phyloP scores from a whole-genome alignment of 1,140 invertebrate species.

The Saccostrea glomerata region DNA sequence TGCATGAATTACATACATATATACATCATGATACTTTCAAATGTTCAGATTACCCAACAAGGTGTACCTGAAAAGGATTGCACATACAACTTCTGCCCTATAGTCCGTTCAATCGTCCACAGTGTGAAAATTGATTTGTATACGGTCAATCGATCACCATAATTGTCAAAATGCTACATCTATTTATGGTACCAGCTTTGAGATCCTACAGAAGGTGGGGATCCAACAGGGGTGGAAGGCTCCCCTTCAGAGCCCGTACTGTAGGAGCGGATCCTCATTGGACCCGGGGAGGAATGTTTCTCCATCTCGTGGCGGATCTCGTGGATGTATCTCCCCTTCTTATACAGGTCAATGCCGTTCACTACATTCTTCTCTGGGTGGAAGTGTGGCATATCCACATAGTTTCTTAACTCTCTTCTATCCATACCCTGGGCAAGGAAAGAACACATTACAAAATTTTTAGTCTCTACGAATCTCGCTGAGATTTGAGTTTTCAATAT shows the following conservation, averaged over 20 bases:
- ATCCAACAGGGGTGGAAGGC: not conserved
- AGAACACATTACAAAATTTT: not conserved
- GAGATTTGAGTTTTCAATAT: too few species aligned
- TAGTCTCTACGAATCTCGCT: too few species aligned
- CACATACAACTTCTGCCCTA: too few species aligned
- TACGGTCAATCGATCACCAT: too few species aligned
- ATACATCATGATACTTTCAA: too few species aligned
- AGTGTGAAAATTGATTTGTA: too few species aligned
- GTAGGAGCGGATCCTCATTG: not conserved
- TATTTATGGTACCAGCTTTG: too few species aligned
- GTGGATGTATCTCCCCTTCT: not conserved
- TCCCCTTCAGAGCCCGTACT: slow-evolving; percentile 2
- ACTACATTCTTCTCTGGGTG: slow-evolving; percentile 38
- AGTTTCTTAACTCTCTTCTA: slow-evolving; percentile 9
- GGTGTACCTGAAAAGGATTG: too few species aligned
- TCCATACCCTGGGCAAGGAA: not conserved
- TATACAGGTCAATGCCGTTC: slow-evolving; percentile 5
- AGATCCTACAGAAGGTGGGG: not conserved
- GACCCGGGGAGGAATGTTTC: not conserved
- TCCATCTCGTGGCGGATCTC: not conserved
- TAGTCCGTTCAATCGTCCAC: too few species aligned
- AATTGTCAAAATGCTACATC: too few species aligned
- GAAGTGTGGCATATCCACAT: slow-evolving; percentile 27
- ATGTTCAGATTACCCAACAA: too few species aligned
- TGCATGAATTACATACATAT: too few species aligned